These are phyloP conservation scores for Hyperopisus bebe DNA, from an alignment of 2,113 vertebrate genomes.

Conservation along the genomic window DNA sequence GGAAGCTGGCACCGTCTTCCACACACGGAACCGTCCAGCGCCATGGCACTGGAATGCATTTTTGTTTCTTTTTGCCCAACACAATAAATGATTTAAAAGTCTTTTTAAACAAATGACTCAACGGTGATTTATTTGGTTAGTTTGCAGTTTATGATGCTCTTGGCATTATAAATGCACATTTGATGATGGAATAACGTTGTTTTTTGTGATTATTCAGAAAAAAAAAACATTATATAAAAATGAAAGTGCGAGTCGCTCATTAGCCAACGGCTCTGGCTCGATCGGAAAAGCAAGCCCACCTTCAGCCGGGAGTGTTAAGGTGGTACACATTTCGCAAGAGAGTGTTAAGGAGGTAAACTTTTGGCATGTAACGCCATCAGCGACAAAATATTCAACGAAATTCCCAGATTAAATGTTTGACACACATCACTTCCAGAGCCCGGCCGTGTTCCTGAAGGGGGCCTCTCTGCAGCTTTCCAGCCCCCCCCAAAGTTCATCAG, in stretches of 20 bases:
- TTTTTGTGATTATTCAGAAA: constrained; percentile 35
- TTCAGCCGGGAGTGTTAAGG: constrained; percentile 66
- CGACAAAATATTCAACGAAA: constrained; percentile 70
- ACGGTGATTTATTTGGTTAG: constrained; percentile 21
- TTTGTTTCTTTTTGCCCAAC: neutral
- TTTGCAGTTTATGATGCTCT: constrained; percentile 17
- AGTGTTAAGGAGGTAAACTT: constrained; percentile 71
- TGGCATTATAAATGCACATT: constrained; percentile 36
- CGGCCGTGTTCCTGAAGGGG: constrained; percentile 52
- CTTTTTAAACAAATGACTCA: constrained; percentile 22
- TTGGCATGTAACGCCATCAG: constrained; percentile 69
- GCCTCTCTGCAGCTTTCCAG: constrained; percentile 27
- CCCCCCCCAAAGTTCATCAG: constrained; percentile 3
- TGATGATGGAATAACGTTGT: constrained; percentile 48
- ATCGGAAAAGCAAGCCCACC: constrained; percentile 68
- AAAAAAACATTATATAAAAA: constrained; percentile 41
- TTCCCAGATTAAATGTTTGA: constrained; percentile 75
- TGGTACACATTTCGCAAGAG: constrained; percentile 68
- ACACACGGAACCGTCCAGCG: neutral
- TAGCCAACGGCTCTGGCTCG: constrained; percentile 42
- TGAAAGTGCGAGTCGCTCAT: constrained; percentile 44
- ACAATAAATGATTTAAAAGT: constrained; percentile 1
- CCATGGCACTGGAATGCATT: neutral
- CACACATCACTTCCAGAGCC: constrained; percentile 72
- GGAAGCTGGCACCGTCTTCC: neutral